Evolutionary conservation across 2,113 vertebrate genomes (phyloP).

Genomic region (Cyphomyrus plagiostoma): DNA sequence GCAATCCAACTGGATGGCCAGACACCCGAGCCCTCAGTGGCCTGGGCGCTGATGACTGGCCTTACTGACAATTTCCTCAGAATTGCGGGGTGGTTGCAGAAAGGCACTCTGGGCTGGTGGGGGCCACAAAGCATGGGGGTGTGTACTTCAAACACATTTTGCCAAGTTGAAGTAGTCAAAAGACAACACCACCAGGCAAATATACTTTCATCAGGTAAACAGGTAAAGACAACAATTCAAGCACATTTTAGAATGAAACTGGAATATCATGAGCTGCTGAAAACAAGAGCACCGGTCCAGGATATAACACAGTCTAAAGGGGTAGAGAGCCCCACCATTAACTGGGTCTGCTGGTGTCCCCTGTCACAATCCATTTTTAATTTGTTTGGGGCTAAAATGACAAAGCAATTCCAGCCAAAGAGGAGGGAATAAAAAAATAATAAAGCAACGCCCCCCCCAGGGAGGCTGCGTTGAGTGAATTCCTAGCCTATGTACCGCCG

Average conservation of each 20-base stretch:
- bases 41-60: no score
- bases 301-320: background rate
- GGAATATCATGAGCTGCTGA: background rate
- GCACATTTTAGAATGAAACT: background rate
- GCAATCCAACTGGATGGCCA: background rate
- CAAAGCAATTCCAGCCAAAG: no score
- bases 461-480: background rate
- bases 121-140: background rate
- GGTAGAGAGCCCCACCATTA: constrained; percentile 16
- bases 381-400: background rate
- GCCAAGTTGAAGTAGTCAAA: background rate
- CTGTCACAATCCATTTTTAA: constrained; percentile 1
- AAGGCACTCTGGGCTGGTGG: background rate
- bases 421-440: background rate
- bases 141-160: background rate
- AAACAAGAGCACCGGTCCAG: background rate
- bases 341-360: background rate
- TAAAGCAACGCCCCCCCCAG: background rate
- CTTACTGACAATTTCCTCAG: background rate
- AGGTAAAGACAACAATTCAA: background rate
- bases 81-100: background rate
- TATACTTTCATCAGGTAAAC: background rate
- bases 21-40: background rate
- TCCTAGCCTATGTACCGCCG: background rate
- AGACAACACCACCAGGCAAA: background rate